phyloP scores from a whole-genome alignment of 2,888 invertebrate species.

The Chirona hameri region DNA sequence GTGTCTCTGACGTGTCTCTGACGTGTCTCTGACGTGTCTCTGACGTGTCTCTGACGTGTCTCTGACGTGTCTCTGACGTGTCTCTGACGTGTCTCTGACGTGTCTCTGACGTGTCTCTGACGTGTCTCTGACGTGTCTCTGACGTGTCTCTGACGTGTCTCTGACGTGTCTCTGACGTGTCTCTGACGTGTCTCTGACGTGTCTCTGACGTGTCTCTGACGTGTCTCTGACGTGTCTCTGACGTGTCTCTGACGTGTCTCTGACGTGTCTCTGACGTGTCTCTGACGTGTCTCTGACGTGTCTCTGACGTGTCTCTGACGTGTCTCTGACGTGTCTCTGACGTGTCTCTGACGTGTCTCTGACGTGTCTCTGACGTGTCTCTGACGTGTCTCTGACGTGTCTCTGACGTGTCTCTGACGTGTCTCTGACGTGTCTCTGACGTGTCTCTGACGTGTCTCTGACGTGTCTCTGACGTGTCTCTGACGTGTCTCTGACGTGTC shows the following conservation, averaged over 20 bases:
- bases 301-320: constrained; percentile 29
- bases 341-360: constrained; percentile 8
- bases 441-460: constrained; percentile 28
- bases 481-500: constrained; percentile 28
- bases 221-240: constrained; percentile 28
- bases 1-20: constrained; percentile 28
- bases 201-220: constrained; percentile 28
- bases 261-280: constrained; percentile 28
- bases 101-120: constrained; percentile 30
- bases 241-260: constrained; percentile 28
- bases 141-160: constrained; percentile 28
- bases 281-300: constrained; percentile 28
- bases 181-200: constrained; percentile 29
- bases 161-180: constrained; percentile 25
- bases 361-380: constrained; percentile 28
- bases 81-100: constrained; percentile 29
- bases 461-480: constrained; percentile 28
- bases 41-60: constrained; percentile 28
- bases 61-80: constrained; percentile 28
- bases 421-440: constrained; percentile 28
- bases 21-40: constrained; percentile 28
- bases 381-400: constrained; percentile 25
- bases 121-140: constrained; percentile 8
- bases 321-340: constrained; percentile 30
- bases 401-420: constrained; percentile 29